Conservation (phyloP, 2,113 vertebrate species). For the Myrmophylax atrothorax region DNA sequence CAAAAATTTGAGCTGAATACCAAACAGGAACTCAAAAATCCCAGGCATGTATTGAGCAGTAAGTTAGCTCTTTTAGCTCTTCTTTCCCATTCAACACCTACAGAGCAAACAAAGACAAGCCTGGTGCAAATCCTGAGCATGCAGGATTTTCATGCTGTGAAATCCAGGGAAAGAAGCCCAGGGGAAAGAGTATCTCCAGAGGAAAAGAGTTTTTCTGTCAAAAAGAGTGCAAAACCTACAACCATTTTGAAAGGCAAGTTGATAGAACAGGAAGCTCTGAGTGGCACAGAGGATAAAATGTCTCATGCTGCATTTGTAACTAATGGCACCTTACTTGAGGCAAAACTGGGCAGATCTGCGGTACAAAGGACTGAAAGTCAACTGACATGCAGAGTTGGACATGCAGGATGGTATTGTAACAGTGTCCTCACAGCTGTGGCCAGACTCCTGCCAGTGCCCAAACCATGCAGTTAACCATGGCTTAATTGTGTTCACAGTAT, state of each 20-base stretch:
- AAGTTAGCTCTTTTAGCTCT: not conserved
- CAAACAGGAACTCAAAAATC: not conserved
- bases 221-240: not conserved
- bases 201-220: constrained; percentile 12
- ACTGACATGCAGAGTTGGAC: not conserved
- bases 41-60: not conserved
- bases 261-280: not conserved
- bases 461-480: not conserved
- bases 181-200: constrained; percentile 32
- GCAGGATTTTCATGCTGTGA: not conserved
- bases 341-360: not conserved
- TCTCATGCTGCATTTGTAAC: not conserved
- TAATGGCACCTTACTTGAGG: not conserved
- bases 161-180: not conserved
- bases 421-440: not conserved
- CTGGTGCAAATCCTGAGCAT: constrained; percentile 66
- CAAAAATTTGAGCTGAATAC: not conserved
- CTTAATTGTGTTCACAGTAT: not conserved
- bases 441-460: not conserved
- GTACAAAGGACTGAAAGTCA: not conserved
- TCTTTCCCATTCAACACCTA: not conserved
- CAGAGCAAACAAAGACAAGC: constrained; percentile 78
- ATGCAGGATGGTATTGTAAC: not conserved
- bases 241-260: constrained; percentile 56
- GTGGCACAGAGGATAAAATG: rapidly evolving